A percentile compares a stretch with the other conserved stretches of the same genome.
Conservation (phyloP, 2,797 vertebrate genomes). For the Sandelia bainsii region DNA sequence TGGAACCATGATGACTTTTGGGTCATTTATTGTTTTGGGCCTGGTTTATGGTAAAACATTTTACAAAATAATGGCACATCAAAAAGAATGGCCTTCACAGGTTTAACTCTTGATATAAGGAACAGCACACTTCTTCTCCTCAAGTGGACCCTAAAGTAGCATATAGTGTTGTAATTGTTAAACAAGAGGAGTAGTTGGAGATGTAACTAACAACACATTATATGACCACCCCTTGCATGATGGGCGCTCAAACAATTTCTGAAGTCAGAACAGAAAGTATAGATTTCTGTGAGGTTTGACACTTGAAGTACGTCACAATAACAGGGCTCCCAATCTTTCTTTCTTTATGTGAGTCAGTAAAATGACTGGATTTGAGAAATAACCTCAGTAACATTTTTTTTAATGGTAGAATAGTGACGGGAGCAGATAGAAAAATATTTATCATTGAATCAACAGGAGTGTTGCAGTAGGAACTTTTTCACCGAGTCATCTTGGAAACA, state of each 20-base stretch:
- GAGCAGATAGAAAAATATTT: slow-evolving; percentile 88
- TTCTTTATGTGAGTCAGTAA: slow-evolving; percentile 41
- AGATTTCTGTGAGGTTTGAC: slow-evolving; percentile 55
- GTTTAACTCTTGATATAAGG: slow-evolving; percentile 57
- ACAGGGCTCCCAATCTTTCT: slow-evolving; percentile 43
- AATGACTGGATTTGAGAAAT: slow-evolving; percentile 58
- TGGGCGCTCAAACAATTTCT: slow-evolving; percentile 39
- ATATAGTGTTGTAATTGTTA: slow-evolving; percentile 44
- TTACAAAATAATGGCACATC: slow-evolving; percentile 76
- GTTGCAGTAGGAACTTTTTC: slow-evolving; percentile 67
- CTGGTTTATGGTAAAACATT: slow-evolving; percentile 58
- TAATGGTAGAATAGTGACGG: slow-evolving; percentile 64
- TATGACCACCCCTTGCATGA: slow-evolving; percentile 44
- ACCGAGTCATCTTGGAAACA: slow-evolving; percentile 60
- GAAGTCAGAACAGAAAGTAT: slow-evolving; percentile 56
- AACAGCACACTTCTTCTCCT: slow-evolving; percentile 59
- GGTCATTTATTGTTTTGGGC: slow-evolving; percentile 55
- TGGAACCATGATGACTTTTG: slow-evolving; percentile 52
- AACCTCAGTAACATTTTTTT: slow-evolving; percentile 50
- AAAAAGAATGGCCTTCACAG: slow-evolving; percentile 54
- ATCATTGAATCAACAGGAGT: slow-evolving; percentile 83
- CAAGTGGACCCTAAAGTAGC: slow-evolving; percentile 60
- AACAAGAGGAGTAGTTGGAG: slow-evolving; percentile 32
- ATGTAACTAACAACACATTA: slow-evolving; percentile 44
- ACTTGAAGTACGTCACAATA: slow-evolving; percentile 49